Evolutionary conservation across 2,797 vertebrate species (phyloP).

Genomic region (Macroramphosus scolopax): DNA sequence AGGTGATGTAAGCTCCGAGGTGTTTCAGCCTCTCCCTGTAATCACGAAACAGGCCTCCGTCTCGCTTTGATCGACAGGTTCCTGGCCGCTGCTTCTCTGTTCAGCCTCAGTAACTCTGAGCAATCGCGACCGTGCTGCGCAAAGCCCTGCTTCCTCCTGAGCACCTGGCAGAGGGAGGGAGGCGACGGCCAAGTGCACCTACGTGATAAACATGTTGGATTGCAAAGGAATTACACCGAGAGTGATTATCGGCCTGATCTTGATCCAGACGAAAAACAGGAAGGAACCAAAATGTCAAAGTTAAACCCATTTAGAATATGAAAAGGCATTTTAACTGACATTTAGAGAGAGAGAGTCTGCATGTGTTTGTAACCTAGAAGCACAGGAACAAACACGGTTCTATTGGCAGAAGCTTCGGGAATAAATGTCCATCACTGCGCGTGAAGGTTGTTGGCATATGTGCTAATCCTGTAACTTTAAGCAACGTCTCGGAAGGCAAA

Average conservation of each 20-base stretch:
- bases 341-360: no score
- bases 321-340: slow-evolving; percentile 11
- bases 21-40: slow-evolving; percentile 72
- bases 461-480: slow-evolving; percentile 20
- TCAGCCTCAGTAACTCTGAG: slow-evolving; percentile 38
- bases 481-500: slow-evolving; percentile 29
- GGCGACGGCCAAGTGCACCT: slow-evolving; percentile 17
- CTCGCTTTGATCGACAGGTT: slow-evolving; percentile 66
- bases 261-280: slow-evolving; percentile 15
- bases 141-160: slow-evolving; percentile 21
- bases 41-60: slow-evolving; percentile 68
- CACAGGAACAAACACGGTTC: no score
- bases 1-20: slow-evolving; percentile 67
- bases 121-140: slow-evolving; percentile 14
- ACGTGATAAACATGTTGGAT: slow-evolving; percentile 20
- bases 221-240: slow-evolving; percentile 15
- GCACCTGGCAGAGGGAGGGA: slow-evolving; percentile 27
- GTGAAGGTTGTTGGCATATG: slow-evolving; percentile 22
- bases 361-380: slow-evolving; percentile 32
- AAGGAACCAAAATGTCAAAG: neutral
- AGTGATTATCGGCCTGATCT: slow-evolving; percentile 16
- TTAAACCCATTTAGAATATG: neutral
- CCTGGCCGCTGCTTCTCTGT: slow-evolving; percentile 40
- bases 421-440: slow-evolving; percentile 18
- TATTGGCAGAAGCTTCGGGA: slow-evolving; percentile 19